Base-by-base conservation (phyloP, 1,140 invertebrate genomes). In the Lasioglossum baleicum region DNA sequence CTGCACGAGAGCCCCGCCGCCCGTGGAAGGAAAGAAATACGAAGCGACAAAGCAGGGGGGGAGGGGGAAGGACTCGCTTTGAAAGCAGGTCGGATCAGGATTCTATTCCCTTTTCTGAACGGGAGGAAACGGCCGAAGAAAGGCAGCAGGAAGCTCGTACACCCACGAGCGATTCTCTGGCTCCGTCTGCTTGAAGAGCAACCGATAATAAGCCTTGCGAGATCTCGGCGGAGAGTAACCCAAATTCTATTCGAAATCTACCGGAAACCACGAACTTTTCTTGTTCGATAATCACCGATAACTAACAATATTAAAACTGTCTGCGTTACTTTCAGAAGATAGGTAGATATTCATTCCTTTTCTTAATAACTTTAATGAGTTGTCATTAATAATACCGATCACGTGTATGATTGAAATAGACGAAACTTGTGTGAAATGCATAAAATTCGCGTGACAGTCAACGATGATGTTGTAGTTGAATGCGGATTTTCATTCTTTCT, bases 121-220 rank as follows among this genome's bases (percentile, higher is more conserved):
- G 79, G 80, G 83, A 87, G 56, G 56, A 82, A 72, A 78, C 65
- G 20, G 31, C 6, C 53, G 73, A 73, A 81, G 78, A 58, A 75
- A 67, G 44, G 56, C 7, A 51, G 66, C 87, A 89, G 89, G 88
- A 89, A 89, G 82, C 78, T 77, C 65, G 63, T 80, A 85, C 42
- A 61, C 53, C 60, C 44, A 68, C 64, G 42, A 75, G 56, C 20
- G 5, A 73, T 53, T n/a, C 48, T 11, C 6, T 61, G 51, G 44
- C 44, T 56, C 51, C 15, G 51, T 58, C n/a, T n/a, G 7, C n/a
- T n/a, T 20, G 56, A n/a, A 5, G 56, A n/a, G 56, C 20, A n/a
- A 2, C 5, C 51, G 13, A 53, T 20, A 53, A 53, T 53, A 20
- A 58, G 20, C 17, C 7, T 20, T 20, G 5, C 17, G 17, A 7